Base-by-base conservation (phyloP, 2,888 invertebrate genomes). In the Cantharis flavilabris region DNA sequence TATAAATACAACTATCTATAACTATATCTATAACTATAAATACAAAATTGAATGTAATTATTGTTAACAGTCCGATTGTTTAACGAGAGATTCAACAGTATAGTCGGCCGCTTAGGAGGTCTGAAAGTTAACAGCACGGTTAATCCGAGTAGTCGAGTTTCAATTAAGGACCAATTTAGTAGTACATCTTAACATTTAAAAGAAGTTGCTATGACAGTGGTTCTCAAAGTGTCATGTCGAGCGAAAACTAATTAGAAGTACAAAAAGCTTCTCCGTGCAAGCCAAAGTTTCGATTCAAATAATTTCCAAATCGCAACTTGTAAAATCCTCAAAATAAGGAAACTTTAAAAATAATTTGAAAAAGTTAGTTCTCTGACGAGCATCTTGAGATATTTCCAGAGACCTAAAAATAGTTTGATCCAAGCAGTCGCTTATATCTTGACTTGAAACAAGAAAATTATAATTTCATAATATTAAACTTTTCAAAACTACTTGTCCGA, bases 371-470 rank as follows among this genome's bases (percentile, higher is more conserved):
- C 77, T 81, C 83, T 82, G 81, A 82, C 82, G 81, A 80, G 80
- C 81, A 85, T 85, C 85, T 86, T 84, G 86, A 84, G 86, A 85
- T 86, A 86, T 86, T 86, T 86, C 86, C 86, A 86, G 86, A 86
- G 83, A 83, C 85, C 86, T 86, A 86, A 85, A 86, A 86, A 86
- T 86, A 86, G 84, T 80, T 82, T 75, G 79, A 82, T 82, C 84
- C 30, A 18, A 84, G 83, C 84, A 85, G 85, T 83, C 83, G 82
- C 80, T 83, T 78, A 82, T 81, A 83, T 83, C 82, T 84, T 83
- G 84, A 83, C 84, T 85, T 84, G 82, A 84, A 85, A 84, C 85
- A 84, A 85, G 86, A 84, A 86, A 87, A 86, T 86, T 84, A 83
- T 84, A 84, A 67, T 86, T 86, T 86, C 85, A 86, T 86, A 86